Evolutionary conservation across 2,113 vertebrate genomes (phyloP).

Genomic region (Vimba vimba): DNA sequence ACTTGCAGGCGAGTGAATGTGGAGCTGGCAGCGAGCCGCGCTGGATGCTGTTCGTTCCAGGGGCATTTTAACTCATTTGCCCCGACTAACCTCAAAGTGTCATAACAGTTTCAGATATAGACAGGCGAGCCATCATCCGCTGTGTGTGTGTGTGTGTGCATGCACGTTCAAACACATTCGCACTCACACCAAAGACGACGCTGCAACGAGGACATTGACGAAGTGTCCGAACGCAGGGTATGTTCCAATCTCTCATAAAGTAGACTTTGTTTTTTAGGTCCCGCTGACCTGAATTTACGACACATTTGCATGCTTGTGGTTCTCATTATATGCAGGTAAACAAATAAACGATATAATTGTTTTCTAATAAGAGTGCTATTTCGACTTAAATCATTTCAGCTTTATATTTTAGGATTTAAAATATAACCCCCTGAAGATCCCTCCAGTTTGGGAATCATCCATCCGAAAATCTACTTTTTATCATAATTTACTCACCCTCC

Average conservation of each 20-base stretch:
- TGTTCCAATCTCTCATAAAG: not conserved
- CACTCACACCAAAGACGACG: not conserved
- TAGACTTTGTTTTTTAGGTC: too few species aligned
- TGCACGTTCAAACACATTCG: slow-evolving; percentile 13
- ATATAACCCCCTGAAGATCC: not conserved
- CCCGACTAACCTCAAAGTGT: slow-evolving; percentile 76
- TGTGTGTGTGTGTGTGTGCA: not conserved
- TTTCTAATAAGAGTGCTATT: not conserved
- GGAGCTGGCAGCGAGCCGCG: slow-evolving; percentile 66
- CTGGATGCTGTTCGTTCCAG: slow-evolving; percentile 45
- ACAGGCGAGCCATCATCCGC: slow-evolving; percentile 8
- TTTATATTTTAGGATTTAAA: not conserved
- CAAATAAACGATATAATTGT: not conserved
- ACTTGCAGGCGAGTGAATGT: slow-evolving; percentile 30
- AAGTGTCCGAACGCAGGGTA: not conserved
- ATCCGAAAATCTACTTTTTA: not conserved
- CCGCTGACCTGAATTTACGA: too few species aligned
- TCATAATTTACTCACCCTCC: not conserved
- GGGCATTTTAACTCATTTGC: slow-evolving; percentile 76
- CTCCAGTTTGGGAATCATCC: not conserved
- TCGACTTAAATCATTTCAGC: not conserved
- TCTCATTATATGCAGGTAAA: not conserved
- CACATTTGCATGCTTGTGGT: not conserved
- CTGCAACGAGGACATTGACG: not conserved
- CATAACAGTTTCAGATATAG: slow-evolving; percentile 69